phyloP scores from a whole-genome alignment of 2,888 invertebrate genomes.

The Melipona bicolor region DNA sequence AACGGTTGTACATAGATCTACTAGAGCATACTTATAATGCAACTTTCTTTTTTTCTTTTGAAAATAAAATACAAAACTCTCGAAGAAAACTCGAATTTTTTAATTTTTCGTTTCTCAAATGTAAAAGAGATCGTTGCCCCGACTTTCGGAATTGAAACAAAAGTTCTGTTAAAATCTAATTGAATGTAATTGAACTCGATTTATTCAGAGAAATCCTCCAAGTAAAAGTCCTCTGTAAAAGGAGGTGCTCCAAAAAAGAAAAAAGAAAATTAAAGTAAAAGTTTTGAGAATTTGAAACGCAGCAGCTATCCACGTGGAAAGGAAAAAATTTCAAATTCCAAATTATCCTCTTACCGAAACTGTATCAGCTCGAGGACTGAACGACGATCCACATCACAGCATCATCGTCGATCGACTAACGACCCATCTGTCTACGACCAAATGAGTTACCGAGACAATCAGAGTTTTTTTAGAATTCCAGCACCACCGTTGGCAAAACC shows the following conservation, averaged over 20 bases:
- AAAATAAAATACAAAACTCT: not conserved
- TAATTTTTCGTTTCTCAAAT: no score
- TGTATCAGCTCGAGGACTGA: conserved; percentile 1
- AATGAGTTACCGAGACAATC: not conserved
- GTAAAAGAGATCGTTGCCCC: no score
- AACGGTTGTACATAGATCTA: not conserved
- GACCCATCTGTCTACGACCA: not conserved
- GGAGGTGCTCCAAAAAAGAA: no score
- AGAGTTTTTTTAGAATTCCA: not conserved
- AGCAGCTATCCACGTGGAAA: not conserved
- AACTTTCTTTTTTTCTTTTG: not conserved
- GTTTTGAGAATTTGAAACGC: not conserved
- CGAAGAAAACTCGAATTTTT: no score
- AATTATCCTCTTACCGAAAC: conserved; percentile 34
- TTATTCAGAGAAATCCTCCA: no score
- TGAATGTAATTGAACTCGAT: no score
- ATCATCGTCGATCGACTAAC: conserved; percentile 18
- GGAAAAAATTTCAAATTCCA: not conserved
- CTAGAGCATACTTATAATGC: not conserved
- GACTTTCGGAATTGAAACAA: no score
- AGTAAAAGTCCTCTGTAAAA: no score
- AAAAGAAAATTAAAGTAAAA: not conserved
- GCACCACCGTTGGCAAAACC: not conserved
- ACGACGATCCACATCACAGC: conserved; percentile 19
- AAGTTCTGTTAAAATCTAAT: no score